These are phyloP conservation scores for Pangasius mekongensis DNA, from an alignment of 2,797 vertebrate species.

Conservation along the genomic window DNA sequence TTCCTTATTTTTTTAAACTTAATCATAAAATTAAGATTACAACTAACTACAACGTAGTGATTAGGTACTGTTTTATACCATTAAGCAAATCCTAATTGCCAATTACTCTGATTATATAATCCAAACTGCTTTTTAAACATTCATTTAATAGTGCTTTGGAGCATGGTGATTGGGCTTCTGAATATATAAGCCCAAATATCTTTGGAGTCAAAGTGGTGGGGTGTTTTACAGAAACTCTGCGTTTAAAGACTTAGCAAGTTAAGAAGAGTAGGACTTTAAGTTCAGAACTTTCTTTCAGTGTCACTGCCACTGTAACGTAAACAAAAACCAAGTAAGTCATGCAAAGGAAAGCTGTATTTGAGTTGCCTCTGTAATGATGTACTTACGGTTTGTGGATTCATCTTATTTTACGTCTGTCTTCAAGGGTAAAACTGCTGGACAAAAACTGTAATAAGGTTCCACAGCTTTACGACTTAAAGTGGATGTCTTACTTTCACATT, in stretches of 20 bases:
- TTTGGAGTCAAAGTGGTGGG: slow-evolving; percentile 23
- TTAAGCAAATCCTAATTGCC: slow-evolving; percentile 82
- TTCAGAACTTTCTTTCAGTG: slow-evolving; percentile 11
- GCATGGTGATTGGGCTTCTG: slow-evolving; percentile 73
- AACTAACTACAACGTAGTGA: slow-evolving; percentile 38
- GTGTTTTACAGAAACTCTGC: slow-evolving; percentile 16
- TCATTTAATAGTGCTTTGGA: slow-evolving; percentile 78
- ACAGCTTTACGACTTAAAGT: slow-evolving; percentile 62
- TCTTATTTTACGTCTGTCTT: slow-evolving; percentile 65
- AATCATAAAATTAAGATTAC: slow-evolving; percentile 40
- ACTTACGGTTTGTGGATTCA: slow-evolving; percentile 59
- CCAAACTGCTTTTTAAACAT: slow-evolving; percentile 73
- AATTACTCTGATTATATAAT: slow-evolving; percentile 81
- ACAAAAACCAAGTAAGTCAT: slow-evolving; percentile 49
- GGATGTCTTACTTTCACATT: slow-evolving; percentile 70
- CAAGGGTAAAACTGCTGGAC: slow-evolving; percentile 61
- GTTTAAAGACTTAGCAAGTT: slow-evolving; percentile 3
- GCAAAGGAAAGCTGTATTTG: slow-evolving; percentile 59
- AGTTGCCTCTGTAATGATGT: slow-evolving; percentile 60
- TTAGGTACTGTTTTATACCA: slow-evolving; percentile 70
- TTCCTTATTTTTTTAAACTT: background rate
- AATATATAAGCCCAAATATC: slow-evolving; percentile 63
- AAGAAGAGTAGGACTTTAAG: slow-evolving; percentile 43
- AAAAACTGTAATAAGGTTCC: slow-evolving; percentile 56
- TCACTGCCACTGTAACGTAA: slow-evolving; percentile 44